A percentile compares a stretch with the other conserved stretches of the same genome.
phyloP scores from a whole-genome alignment of 2,797 vertebrate species.

The Molothrus ater region DNA sequence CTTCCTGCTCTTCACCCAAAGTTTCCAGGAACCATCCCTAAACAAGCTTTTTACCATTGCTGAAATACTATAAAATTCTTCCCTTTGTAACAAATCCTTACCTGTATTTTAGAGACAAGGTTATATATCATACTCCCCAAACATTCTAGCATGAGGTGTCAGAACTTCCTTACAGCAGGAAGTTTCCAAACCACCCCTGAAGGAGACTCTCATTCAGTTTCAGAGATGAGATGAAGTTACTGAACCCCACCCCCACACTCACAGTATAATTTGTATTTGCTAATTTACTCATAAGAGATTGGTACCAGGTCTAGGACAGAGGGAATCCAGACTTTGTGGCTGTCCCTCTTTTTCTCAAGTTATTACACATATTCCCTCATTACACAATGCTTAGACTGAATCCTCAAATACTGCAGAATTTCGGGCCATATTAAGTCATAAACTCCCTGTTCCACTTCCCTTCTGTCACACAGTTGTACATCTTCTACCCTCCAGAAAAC shows the following conservation, averaged over 20 bases:
- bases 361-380: neutral
- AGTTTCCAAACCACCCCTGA: neutral
- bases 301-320: neutral
- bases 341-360: neutral
- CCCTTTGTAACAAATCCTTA: neutral
- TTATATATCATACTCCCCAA: neutral
- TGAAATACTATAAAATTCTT: neutral
- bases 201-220: neutral
- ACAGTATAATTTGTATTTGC: neutral
- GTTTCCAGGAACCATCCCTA: neutral
- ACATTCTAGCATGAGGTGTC: neutral
- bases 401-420: neutral
- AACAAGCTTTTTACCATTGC: neutral
- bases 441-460: neutral
- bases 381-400: neutral
- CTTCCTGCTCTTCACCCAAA: neutral
- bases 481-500: neutral
- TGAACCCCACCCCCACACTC: neutral
- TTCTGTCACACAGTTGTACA: rapidly evolving
- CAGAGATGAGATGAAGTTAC: neutral
- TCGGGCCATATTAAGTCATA: rapidly evolving
- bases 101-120: neutral
- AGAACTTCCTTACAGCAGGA: neutral
- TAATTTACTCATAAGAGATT: neutral
- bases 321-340: neutral